Base-by-base conservation (phyloP, 1,140 invertebrate species). In the Drosophila biarmipes region DNA sequence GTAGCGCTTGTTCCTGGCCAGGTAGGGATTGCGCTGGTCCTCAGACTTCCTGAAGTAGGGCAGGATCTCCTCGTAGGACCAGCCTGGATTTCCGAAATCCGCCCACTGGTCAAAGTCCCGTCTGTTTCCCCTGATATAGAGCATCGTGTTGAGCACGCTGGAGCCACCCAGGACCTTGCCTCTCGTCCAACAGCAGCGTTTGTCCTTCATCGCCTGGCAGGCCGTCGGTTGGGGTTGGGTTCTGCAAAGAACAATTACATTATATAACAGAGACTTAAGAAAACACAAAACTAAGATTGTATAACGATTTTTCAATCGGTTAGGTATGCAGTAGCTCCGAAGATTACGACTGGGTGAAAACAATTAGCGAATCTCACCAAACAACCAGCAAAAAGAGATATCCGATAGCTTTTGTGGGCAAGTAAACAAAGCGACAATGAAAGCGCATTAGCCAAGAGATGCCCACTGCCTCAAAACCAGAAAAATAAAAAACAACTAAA, bases 81-180 rank as follows among this genome's bases (percentile, higher is more conserved):
- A 99, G 0, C 97, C 97, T 0, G 94, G 93, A 82, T 98, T 98
- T 0, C 98, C 98, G 40, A 97, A 94, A 0, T 93, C 93, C 37
- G 96, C 96, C 98, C 98, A 99, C 52, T 96, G 94, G 91, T 99
- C 97, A 82, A 95, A 99, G 91, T 99, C 98, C 4, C 95, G 93
- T 61, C 95, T 94, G 93, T 99, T 98, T 0, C 98, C 98, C 59
- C 98, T 93, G 6, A 99, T 95, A 91, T 99, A 99, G 0, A 98
- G 94, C 98, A 99, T 97, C 0, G 96, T 97, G 73, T 97, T 97
- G 0, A 97, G 92, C 1, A 97, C 96, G 14, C 95, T 96, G 0
- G 96, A 98, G 0, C 98, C 98, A 0, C 98, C 98, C 11, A 97
- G 90, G 4, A 96, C 95, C 92, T 97, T 97, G 42, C 97, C 97